Conservation (phyloP, 2,113 vertebrate genomes). For the Etia nguti region DNA sequence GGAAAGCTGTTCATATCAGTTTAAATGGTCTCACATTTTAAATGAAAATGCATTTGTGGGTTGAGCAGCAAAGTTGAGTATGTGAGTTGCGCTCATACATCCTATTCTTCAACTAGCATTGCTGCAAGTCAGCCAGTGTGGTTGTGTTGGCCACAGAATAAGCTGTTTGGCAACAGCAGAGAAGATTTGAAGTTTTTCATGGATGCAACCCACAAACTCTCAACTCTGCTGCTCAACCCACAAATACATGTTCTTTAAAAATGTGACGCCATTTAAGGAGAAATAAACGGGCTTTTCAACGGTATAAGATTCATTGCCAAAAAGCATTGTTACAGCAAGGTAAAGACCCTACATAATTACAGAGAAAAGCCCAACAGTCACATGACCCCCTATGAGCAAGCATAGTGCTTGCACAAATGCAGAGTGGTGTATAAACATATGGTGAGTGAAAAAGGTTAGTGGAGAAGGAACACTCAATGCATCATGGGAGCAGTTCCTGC, state of each 20-base stretch:
- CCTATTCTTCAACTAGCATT: not conserved
- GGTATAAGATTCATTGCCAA: not conserved
- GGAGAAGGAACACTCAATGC: not conserved
- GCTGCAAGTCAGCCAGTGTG: not conserved
- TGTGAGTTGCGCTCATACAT: not conserved
- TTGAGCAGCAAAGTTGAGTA: not conserved
- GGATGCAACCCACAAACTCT: not conserved
- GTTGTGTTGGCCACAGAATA: not conserved
- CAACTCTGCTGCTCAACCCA: not conserved
- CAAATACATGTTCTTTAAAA: not conserved
- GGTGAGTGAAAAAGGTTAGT: not conserved
- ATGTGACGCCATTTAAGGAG: rapidly evolving
- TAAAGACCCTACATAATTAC: not conserved
- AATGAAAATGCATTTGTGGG: not conserved
- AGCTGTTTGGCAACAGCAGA: rapidly evolving
- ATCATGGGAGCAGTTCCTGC: no score
- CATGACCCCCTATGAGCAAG: not conserved
- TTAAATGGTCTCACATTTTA: not conserved
- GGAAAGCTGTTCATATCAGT: not conserved
- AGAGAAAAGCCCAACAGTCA: not conserved
- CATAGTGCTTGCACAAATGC: not conserved
- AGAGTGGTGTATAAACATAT: not conserved
- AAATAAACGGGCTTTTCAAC: not conserved
- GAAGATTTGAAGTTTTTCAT: not conserved
- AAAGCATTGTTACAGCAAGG: not conserved